Evolutionary conservation across 1,140 invertebrate species (phyloP), one percentile per base, ranked within the genome.

Genomic region (Lasioglossum baleicum): DNA sequence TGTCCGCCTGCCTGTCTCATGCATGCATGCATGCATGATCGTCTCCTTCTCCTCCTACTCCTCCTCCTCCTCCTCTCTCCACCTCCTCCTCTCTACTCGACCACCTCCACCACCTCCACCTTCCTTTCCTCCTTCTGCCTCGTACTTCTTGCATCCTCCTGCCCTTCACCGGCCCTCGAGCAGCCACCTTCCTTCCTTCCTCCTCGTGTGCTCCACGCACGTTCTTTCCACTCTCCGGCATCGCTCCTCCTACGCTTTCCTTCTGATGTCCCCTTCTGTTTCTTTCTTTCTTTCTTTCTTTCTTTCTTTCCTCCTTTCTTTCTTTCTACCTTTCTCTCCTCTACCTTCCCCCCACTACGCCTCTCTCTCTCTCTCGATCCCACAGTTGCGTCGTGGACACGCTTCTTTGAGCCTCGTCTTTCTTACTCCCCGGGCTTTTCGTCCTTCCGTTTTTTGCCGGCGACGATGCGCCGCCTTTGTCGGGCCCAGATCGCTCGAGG

Each of bases 11-110:
- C 60, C 69, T 71, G 68, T 78, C 75, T 77, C 76, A 72, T 65
- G 68, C 76, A 78, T 78, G 76, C 76, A 68, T 74, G 42, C 76
- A 66, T 79, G 75, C 75, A 82, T 82, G 81, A 44, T 70, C 68
- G 72, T 70, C 71, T 83, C 48, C 70, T 63, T 7, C 22, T 58
- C 44, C 61, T 10, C 64, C 71, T 76, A 64, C 58, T 83, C 48
- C 70, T 26, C 0, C 15, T 13, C 15, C 67, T 26, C 51, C 56
- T 8, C 53, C 64, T 60, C 35, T 26, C 68, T 70, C 42, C 69
- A 56, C 13, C 20, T 60, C 48, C 71, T 65, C 10, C 78, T 53
- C 61, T 35, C 58, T 60, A 66, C 65, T 66, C 81, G 56, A 70
- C 70, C 60, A 61, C 74, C 20, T 65, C 63, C 53, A 63, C 61